Percentiles rank a stretch among this genome's conserved stretches.
phyloP scores from a whole-genome alignment of 1,140 invertebrate genomes.

The Leptinotarsa lineolata region DNA sequence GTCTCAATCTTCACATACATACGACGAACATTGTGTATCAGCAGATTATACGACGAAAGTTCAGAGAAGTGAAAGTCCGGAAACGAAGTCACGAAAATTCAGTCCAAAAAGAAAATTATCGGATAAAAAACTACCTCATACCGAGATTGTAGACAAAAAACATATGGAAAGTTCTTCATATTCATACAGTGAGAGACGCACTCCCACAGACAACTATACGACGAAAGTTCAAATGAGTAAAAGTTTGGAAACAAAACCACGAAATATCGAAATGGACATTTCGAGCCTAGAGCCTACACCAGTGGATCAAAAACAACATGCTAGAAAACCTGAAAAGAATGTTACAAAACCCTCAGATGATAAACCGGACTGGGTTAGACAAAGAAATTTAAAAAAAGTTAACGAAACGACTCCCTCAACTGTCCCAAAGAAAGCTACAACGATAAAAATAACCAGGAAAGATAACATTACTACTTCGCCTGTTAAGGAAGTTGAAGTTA shows the following conservation, averaged over 20 bases:
- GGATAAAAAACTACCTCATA: neutral
- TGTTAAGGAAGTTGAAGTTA: conserved; percentile 51
- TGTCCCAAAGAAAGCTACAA: neutral
- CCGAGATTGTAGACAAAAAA: neutral
- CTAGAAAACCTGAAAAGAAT: conserved; percentile 34
- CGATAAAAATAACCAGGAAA: conserved; percentile 40
- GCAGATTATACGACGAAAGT: conserved; percentile 31
- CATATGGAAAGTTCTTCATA: conserved; percentile 16
- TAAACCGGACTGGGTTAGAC: conserved; percentile 51
- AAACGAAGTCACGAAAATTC: neutral
- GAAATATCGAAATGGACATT: conserved; percentile 30
- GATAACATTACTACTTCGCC: conserved; percentile 35
- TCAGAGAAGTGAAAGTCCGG: conserved; percentile 24
- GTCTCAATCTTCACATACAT: conserved; percentile 38
- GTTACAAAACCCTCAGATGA: conserved; percentile 38
- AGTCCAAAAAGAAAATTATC: conserved; percentile 19
- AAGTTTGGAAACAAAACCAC: conserved; percentile 6
- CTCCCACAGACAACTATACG: conserved; percentile 31
- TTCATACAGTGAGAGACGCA: conserved; percentile 36
- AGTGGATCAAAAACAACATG: conserved; percentile 29
- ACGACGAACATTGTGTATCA: conserved; percentile 39
- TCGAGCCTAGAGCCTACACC: conserved; percentile 15
- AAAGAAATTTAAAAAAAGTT: conserved; percentile 49
- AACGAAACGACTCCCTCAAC: conserved; percentile 31
- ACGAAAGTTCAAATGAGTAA: conserved; percentile 28